Conservation (phyloP, 2,797 vertebrate species). For the Muraenolepis orangiensis region DNA sequence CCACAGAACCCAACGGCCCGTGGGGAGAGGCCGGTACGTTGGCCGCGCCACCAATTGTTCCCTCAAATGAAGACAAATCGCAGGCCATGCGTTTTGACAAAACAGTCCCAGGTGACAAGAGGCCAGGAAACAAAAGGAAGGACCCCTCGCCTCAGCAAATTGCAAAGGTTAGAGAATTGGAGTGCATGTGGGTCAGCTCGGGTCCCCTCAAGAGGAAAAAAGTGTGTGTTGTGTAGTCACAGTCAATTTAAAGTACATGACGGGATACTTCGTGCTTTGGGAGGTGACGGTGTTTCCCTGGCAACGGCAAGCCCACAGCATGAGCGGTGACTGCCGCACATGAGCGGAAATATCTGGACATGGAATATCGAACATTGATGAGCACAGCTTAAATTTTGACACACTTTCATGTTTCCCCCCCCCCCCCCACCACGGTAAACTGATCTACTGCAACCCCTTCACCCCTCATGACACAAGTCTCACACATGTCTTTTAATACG, state of each 20-base stretch:
- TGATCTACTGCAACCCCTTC: background rate
- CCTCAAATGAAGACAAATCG: constrained; percentile 55
- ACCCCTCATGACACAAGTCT: background rate
- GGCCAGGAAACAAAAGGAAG: constrained; percentile 26
- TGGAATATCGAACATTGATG: background rate
- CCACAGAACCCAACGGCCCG: constrained; percentile 10
- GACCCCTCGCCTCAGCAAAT: constrained; percentile 15
- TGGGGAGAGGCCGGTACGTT: background rate
- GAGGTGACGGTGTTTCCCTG: background rate
- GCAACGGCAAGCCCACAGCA: background rate
- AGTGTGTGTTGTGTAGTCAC: background rate
- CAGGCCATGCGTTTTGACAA: constrained; percentile 27
- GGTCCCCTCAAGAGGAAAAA: constrained; percentile 8
- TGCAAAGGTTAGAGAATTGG: constrained; percentile 7
- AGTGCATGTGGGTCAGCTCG: background rate
- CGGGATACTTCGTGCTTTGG: background rate
- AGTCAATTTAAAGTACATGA: background rate
- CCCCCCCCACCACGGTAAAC: no score
- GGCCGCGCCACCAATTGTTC: constrained; percentile 30
- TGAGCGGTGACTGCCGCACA: background rate
- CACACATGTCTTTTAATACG: background rate
- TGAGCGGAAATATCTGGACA: background rate
- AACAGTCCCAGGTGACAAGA: constrained; percentile 37
- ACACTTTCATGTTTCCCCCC: background rate
- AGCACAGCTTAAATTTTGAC: background rate